Evolutionary conservation across 2,113 vertebrate genomes (phyloP).

Genomic region (Myotis davidii): DNA sequence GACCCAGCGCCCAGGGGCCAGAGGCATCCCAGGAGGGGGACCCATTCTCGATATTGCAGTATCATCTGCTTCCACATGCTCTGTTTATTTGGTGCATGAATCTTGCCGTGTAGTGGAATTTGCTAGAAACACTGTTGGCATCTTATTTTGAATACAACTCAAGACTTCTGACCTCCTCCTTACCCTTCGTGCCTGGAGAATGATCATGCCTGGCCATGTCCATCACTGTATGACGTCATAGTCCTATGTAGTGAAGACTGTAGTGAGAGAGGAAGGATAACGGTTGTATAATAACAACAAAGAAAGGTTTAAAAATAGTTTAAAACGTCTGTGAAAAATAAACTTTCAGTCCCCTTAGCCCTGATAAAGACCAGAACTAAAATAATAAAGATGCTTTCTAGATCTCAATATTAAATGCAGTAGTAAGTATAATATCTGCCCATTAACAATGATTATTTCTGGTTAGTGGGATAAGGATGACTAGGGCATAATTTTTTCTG

Average conservation of each 20-base stretch:
- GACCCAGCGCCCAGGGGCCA: background rate
- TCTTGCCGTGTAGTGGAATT: background rate
- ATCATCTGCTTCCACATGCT: background rate
- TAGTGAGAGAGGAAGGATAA: background rate
- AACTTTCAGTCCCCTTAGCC: background rate
- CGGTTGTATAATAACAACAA: background rate
- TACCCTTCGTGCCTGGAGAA: background rate
- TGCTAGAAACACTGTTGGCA: slow-evolving; percentile 13
- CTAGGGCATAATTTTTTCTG: background rate
- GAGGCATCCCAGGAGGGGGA: background rate
- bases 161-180: background rate
- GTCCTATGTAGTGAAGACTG: background rate
- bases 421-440: background rate
- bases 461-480: background rate
- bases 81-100: slow-evolving; percentile 39
- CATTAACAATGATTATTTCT: background rate
- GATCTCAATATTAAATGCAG: background rate
- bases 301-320: background rate
- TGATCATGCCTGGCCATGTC: background rate
- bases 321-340: background rate
- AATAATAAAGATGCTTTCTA: background rate
- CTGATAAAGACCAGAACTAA: background rate
- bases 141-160: background rate
- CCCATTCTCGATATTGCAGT: background rate
- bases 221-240: background rate